phyloP scores from a whole-genome alignment of 30 jellyfish, hydroid and myxozoan genomes.

The Aurelia sp. region DNA sequence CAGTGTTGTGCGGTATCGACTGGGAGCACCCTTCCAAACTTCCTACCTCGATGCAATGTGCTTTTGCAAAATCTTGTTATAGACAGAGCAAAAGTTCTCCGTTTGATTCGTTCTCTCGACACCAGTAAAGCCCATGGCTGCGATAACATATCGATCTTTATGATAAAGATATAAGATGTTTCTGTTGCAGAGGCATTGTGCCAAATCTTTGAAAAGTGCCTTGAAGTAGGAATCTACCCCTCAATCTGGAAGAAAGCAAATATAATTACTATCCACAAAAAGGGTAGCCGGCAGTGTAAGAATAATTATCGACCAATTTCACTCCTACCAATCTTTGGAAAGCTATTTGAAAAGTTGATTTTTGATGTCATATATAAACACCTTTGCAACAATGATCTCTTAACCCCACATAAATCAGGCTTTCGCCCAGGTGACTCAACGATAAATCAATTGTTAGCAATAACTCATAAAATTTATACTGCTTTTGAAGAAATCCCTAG shows the following conservation, averaged over 20 bases:
- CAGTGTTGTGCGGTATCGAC: slow-evolving; percentile 19
- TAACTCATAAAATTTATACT: no score
- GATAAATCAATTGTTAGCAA: no score
- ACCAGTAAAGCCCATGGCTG: slow-evolving; percentile 6
- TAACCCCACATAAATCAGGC: no score
- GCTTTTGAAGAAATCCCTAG: no score
- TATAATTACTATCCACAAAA: no score
- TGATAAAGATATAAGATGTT: slow-evolving; percentile 7
- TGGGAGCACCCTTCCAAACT: neutral
- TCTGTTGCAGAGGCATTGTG: slow-evolving; percentile 6
- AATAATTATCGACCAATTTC: no score
- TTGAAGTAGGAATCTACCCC: no score
- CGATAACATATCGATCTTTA: slow-evolving; percentile 8
- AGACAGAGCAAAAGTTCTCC: slow-evolving; percentile 14
- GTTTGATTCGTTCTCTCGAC: neutral
- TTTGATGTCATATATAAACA: neutral
- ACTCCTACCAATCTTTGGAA: neutral
- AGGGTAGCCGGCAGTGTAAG: no score
- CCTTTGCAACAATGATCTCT: neutral
- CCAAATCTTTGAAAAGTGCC: no score
- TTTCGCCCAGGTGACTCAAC: no score
- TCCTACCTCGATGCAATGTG: slow-evolving; percentile 8
- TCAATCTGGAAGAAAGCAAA: no score
- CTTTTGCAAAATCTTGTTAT: neutral
- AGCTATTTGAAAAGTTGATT: neutral